Percentiles rank a stretch among this genome's conserved stretches.
phyloP scores from a whole-genome alignment of 2,113 vertebrate genomes.

The Silurus asotus region DNA sequence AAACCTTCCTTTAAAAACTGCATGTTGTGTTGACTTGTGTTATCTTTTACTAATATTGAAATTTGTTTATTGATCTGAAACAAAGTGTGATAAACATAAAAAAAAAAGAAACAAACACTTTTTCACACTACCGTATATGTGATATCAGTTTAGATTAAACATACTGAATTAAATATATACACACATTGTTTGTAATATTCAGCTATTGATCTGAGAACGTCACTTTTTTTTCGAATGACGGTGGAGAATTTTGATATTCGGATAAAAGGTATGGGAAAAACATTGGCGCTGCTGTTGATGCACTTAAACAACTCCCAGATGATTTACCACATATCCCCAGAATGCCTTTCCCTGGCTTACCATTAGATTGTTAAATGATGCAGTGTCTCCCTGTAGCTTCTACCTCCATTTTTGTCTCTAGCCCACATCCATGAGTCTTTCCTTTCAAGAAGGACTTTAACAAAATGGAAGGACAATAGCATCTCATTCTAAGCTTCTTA shows the following conservation, averaged over 20 bases:
- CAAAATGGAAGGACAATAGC: constrained; percentile 11
- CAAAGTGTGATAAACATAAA: no score
- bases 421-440: neutral
- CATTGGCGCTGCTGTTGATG: neutral
- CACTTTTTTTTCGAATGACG: neutral
- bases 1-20: no score
- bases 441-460: constrained; percentile 28
- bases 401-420: constrained; percentile 5
- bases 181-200: neutral
- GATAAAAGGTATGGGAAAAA: constrained; percentile 1
- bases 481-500: neutral
- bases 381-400: constrained; percentile 23
- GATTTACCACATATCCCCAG: constrained; percentile 20
- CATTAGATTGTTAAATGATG: constrained; percentile 41
- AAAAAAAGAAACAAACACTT: no score
- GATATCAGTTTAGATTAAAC: neutral
- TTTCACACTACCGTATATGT: no score
- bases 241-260: neutral
- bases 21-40: no score
- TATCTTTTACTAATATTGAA: no score
- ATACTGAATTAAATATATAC: neutral
- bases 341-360: constrained; percentile 1
- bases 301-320: constrained; percentile 31
- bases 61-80: no score
- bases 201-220: neutral